Evolutionary conservation across 1,140 invertebrate species (phyloP), one percentile per base, ranked within the genome.

Genomic region (Medauroidea extradentata): DNA sequence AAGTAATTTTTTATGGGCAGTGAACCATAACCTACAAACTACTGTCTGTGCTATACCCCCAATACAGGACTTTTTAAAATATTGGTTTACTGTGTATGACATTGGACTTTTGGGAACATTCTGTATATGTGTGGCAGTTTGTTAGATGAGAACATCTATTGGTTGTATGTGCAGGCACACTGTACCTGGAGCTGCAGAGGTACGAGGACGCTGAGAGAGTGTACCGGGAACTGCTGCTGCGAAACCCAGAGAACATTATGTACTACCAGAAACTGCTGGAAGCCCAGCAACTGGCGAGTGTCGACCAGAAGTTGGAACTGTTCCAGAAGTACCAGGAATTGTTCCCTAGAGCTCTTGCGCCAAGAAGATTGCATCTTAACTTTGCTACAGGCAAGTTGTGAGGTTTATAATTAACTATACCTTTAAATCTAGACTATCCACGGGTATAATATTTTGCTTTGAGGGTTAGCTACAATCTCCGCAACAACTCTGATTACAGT

Each of bases 241-340:
- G 96, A 64, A 99, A 99, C 83, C 94, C 93, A 11, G 97, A 99
- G 76, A 98, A 98, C 76, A 87, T 88, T 59, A 79, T 85, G 52
- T 99, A 99, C 78, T 99, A 98, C 75, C 78, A 84, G 64, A 90
- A 89, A 74, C 78, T 98, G 68, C 88, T 96, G 72, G 85, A 91
- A 71, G 90, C 94, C 21, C 83, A 88, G 67, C 81, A 87, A 73
- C 78, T 92, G 55, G 77, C 74, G 67, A 80, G 79, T 51, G 74
- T 85, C 54, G 86, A 89, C 63, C 87, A 90, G 59, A 89, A 87
- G 67, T 80, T 96, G 65, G 78, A 85, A 64, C 84, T 97, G 71
- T 94, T 95, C 74, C 80, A 86, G 67, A 83, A 88, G 70, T 89
- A 86, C 65, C 69, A 86, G 67, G 79, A 87, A 71, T 81, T 88